Evolutionary conservation across 2,888 invertebrate genomes (phyloP).

Genomic region (Schizaphis graminum): DNA sequence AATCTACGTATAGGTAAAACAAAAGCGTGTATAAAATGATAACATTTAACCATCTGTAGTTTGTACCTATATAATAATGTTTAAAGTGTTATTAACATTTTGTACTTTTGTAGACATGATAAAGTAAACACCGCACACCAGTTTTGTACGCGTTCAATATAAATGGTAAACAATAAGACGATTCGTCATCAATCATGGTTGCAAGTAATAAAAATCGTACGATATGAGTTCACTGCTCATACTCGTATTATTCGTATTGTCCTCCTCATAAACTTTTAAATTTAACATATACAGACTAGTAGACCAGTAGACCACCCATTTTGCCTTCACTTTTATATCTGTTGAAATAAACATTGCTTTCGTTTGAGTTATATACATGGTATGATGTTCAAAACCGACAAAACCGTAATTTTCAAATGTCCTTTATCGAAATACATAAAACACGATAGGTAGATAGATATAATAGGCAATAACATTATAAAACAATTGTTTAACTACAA

Average conservation of each 20-base stretch:
- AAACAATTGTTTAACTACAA: neutral
- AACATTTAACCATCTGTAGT: neutral
- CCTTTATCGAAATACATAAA: neutral
- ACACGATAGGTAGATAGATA: neutral
- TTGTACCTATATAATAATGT: neutral
- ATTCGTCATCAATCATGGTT: conserved; percentile 37
- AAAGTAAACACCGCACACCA: neutral
- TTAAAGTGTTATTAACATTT: neutral
- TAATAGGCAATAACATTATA: neutral
- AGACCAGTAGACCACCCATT: conserved; percentile 10
- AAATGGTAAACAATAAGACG: conserved; percentile 55
- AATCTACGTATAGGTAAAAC: neutral
- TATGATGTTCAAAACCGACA: neutral
- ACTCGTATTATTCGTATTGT: neutral
- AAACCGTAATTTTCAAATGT: neutral
- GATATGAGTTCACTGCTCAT: neutral
- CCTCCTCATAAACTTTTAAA: neutral
- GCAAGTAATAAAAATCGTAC: neutral
- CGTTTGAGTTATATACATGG: neutral
- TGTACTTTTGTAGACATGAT: neutral
- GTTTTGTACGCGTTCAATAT: conserved; percentile 24
- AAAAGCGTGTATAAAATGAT: neutral
- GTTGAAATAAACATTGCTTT: conserved; percentile 1
- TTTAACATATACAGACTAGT: neutral
- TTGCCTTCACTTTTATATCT: conserved; percentile 18